phyloP scores from a whole-genome alignment of 2,113 vertebrate genomes.

The Prionailurus bengalensis region DNA sequence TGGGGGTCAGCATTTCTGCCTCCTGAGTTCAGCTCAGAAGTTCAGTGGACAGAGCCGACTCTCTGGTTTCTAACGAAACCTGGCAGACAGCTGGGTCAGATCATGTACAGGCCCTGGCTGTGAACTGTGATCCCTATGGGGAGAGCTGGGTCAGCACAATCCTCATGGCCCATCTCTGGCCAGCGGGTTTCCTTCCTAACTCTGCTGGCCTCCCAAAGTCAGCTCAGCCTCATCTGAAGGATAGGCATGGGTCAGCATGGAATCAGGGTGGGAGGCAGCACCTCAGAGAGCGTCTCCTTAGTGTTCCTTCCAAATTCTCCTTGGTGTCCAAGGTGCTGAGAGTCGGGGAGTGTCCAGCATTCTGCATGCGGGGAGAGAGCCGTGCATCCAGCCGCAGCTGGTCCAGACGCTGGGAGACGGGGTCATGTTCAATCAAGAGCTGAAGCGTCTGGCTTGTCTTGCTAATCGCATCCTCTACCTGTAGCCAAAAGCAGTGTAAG shows the following conservation, averaged over 20 bases:
- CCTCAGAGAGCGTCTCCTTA: conserved; percentile 95
- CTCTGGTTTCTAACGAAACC: conserved; percentile 57
- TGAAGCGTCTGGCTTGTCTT: conserved; percentile 95
- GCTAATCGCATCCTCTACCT: conserved; percentile 96
- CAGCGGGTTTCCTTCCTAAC: conserved; percentile 34
- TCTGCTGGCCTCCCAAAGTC: background rate
- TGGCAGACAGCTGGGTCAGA: conserved; percentile 11
- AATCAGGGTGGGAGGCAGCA: conserved; percentile 67
- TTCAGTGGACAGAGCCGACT: background rate
- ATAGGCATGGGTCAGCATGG: background rate
- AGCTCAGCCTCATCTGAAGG: background rate
- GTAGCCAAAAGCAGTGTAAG: conserved; percentile 56
- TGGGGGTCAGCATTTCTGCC: too few relatives aligned
- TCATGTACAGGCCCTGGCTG: conserved; percentile 22
- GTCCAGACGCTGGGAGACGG: conserved; percentile 93
- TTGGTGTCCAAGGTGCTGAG: conserved; percentile 91
- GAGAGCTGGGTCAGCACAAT: conserved; percentile 48
- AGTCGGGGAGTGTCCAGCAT: conserved; percentile 87
- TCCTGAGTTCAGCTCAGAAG: background rate
- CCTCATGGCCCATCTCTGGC: background rate
- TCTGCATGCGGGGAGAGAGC: conserved; percentile 89
- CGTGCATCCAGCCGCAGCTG: conserved; percentile 91
- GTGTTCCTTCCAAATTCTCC: conserved; percentile 90
- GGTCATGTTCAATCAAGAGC: conserved; percentile 97
- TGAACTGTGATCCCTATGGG: conserved; percentile 8